Percentiles rank a stretch among this genome's conserved stretches.
Evolutionary conservation across 2,888 invertebrate genomes (phyloP).

Genomic region (Serrognathus titanus): DNA sequence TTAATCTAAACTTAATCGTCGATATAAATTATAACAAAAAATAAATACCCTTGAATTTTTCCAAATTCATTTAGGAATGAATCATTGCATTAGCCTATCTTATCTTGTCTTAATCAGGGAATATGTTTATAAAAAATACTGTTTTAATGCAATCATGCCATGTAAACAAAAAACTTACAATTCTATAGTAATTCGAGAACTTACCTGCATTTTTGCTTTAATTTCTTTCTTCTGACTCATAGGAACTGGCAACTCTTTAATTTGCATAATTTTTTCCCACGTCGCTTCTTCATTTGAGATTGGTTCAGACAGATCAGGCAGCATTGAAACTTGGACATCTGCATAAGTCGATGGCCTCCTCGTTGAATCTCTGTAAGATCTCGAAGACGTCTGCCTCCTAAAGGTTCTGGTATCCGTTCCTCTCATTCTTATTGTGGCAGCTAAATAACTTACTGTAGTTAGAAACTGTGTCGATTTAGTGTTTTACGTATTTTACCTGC

Average conservation of each 20-base stretch:
- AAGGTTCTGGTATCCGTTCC: slow-evolving; percentile 60
- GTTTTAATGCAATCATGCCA: too few relatives aligned
- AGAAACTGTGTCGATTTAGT: slow-evolving; percentile 10
- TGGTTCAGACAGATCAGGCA: slow-evolving; percentile 81
- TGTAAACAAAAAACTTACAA: too few relatives aligned
- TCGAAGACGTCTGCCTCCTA: slow-evolving; percentile 54
- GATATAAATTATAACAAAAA: too few relatives aligned
- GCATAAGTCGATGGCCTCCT: slow-evolving; percentile 52
- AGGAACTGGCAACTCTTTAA: slow-evolving; percentile 78
- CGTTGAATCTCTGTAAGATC: slow-evolving; percentile 50
- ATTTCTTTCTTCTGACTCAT: slow-evolving; percentile 79
- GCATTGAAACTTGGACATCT: slow-evolving; percentile 73
- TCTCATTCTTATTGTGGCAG: slow-evolving; percentile 65
- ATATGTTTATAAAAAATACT: too few relatives aligned
- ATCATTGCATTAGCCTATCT: too few relatives aligned
- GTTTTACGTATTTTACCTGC: slow-evolving; percentile 51
- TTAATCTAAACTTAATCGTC: too few relatives aligned
- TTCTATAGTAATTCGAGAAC: not conserved
- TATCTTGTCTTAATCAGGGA: too few relatives aligned
- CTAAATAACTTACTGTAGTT: slow-evolving; percentile 46
- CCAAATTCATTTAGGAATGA: too few relatives aligned
- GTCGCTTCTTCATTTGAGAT: slow-evolving; percentile 77
- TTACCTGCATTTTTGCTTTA: slow-evolving; percentile 74
- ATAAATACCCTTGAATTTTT: too few relatives aligned
- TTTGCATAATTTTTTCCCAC: slow-evolving; percentile 84